Evolutionary conservation across 2,113 vertebrate genomes (phyloP).

Genomic region (Hydrolagus affinis): DNA sequence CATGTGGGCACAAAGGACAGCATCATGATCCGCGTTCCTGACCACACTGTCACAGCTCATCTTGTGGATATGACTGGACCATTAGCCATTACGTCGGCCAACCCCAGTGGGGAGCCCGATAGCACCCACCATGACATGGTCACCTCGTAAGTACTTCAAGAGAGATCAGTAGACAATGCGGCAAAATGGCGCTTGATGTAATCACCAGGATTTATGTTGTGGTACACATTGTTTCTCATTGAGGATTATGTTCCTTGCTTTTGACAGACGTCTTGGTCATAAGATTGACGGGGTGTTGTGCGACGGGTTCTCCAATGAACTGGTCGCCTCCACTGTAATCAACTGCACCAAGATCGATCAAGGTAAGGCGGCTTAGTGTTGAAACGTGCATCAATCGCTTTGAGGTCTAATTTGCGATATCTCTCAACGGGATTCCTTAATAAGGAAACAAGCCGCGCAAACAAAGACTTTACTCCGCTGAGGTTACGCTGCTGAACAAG

Average conservation of each 20-base stretch:
- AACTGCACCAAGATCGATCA: slow-evolving; percentile 74
- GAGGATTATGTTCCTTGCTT: neutral
- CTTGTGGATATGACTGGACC: slow-evolving; percentile 75
- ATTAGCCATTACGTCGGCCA: slow-evolving; percentile 76
- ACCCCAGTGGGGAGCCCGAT: slow-evolving; percentile 76
- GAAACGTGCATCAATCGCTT: neutral
- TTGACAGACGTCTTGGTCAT: slow-evolving; percentile 66
- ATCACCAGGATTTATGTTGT: neutral
- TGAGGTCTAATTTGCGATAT: no score
- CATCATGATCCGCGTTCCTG: slow-evolving; percentile 82
- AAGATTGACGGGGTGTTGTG: slow-evolving; percentile 78
- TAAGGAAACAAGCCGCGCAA: no score
- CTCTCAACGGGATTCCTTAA: no score
- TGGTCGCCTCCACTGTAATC: slow-evolving; percentile 74
- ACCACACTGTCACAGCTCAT: slow-evolving; percentile 69
- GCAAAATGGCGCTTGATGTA: neutral
- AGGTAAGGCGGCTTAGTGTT: slow-evolving; percentile 48
- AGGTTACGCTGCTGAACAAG: no score
- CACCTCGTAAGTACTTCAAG: slow-evolving; percentile 57
- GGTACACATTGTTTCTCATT: neutral
- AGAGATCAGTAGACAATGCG: no score
- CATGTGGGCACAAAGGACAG: slow-evolving; percentile 75
- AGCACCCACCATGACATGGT: slow-evolving; percentile 82
- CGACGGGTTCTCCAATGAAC: slow-evolving; percentile 73
- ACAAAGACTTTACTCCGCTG: no score